Base-by-base conservation (phyloP, 2,113 vertebrate species). In the Riparia riparia region DNA sequence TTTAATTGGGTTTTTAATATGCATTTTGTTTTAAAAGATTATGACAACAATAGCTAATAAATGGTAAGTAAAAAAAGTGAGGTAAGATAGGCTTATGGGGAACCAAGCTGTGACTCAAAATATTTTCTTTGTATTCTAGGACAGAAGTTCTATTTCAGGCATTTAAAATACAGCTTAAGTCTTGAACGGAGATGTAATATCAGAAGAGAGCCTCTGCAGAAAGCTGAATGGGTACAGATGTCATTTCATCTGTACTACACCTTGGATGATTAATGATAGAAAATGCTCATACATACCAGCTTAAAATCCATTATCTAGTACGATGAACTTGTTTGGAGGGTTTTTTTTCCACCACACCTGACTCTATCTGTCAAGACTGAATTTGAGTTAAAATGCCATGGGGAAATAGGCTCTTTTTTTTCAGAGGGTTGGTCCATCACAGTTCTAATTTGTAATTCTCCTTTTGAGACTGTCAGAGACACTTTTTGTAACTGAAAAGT, bases 391-490 rank as follows among this genome's bases (percentile, higher is more conserved):
- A 91, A 77, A 93, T 63, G 54, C 42, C 25, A 18, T 81, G 42
- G 42, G 63, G 25, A 97, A 94, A 86, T 44, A 64, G 10, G 61
- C 4, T 60, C 26, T 60, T 65, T 82, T 82, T 34, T 70, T 79
- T 90, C 49, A 89, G 49, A 66, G 65, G 70, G 44, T 49, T 82
- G 56, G 19, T 45, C 92, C 72, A 45, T 88, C 82, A 95, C 65
- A 87, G 25, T 82, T 93, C 45, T 91, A 89, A 85, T 95, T 89
- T 91, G 47, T 80, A 96, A 86, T 77, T 96, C 87, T 90, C 50
- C 41, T 94, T 96, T 88, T 74, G 44, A 95, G 87, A 93, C 47
- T 90, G 63, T 89, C 90, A 96, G 57, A 69, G 45, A n/a, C n/a
- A 44, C 19, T 96, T 84, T 94, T 45, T 86, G 42, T 41, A 60